Percentiles rank a stretch among this genome's conserved stretches.
phyloP scores from a whole-genome alignment of 2,797 vertebrate genomes.

The Hydrocynus forskahlii region DNA sequence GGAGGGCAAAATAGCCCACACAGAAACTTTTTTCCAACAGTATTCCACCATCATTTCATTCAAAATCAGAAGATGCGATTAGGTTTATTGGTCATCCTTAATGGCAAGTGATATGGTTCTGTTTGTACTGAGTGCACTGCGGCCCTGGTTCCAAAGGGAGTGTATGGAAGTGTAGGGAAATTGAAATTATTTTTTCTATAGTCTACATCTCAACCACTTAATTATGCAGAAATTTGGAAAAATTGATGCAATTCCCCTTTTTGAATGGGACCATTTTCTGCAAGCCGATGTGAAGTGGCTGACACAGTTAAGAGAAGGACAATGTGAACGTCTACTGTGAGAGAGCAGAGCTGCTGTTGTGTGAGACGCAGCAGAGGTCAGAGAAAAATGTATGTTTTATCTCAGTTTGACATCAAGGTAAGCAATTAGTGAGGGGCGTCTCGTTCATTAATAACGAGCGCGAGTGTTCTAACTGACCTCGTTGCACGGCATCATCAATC shows the following conservation, averaged over 20 bases:
- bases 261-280: too few relatives aligned
- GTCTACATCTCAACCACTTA: background rate
- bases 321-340: background rate
- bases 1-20: too few relatives aligned
- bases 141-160: too few relatives aligned
- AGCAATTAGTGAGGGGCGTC: slow-evolving; percentile 69
- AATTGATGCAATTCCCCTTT: background rate
- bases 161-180: too few relatives aligned
- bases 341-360: background rate
- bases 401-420: slow-evolving; percentile 64
- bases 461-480: slow-evolving; percentile 64
- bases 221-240: background rate
- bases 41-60: too few relatives aligned
- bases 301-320: background rate
- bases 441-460: slow-evolving; percentile 73
- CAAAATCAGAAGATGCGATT: too few relatives aligned
- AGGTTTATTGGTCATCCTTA: too few relatives aligned
- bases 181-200: too few relatives aligned
- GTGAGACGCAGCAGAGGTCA: slow-evolving; percentile 5
- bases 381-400: slow-evolving; percentile 61
- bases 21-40: too few relatives aligned
- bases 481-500: slow-evolving; percentile 69
- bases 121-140: too few relatives aligned
- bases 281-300: too few relatives aligned
- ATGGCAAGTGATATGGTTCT: too few relatives aligned